These are phyloP conservation scores for Malthinus seriepunctatus DNA, from an alignment of 2,888 invertebrate genomes.

Conservation along the genomic window DNA sequence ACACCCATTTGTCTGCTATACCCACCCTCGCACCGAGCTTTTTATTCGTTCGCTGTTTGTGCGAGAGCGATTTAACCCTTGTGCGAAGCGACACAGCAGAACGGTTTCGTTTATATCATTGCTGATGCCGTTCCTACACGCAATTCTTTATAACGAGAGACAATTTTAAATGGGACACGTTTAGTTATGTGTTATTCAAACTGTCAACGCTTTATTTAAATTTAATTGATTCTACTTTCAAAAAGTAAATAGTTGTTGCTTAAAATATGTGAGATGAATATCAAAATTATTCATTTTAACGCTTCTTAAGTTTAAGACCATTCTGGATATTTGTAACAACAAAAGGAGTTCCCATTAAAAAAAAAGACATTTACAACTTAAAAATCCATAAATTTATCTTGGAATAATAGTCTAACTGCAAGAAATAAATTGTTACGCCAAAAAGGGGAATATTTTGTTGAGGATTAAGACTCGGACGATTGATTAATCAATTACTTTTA, in stretches of 20 bases:
- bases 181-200: slow-evolving; percentile 28
- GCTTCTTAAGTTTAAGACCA: too few species aligned
- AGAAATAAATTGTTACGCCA: too few species aligned
- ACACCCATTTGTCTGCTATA: slow-evolving; percentile 56
- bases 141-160: slow-evolving; percentile 28
- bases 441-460: too few species aligned
- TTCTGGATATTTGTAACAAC: too few species aligned
- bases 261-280: neutral
- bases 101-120: slow-evolving; percentile 31
- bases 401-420: too few species aligned
- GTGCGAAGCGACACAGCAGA: slow-evolving; percentile 31
- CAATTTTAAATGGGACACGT: slow-evolving; percentile 29
- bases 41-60: slow-evolving; percentile 32
- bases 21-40: slow-evolving; percentile 31
- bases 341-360: too few species aligned
- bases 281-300: neutral
- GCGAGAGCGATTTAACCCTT: slow-evolving; percentile 32
- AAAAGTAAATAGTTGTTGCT: slow-evolving; percentile 2
- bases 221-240: slow-evolving; percentile 21
- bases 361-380: too few species aligned
- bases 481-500: too few species aligned
- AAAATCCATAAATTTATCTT: too few species aligned
- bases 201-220: slow-evolving; percentile 29
- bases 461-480: too few species aligned
- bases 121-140: slow-evolving; percentile 27